Base-by-base conservation (phyloP, 64 coral and sea anemone genomes). In the Orbicella faveolata region DNA sequence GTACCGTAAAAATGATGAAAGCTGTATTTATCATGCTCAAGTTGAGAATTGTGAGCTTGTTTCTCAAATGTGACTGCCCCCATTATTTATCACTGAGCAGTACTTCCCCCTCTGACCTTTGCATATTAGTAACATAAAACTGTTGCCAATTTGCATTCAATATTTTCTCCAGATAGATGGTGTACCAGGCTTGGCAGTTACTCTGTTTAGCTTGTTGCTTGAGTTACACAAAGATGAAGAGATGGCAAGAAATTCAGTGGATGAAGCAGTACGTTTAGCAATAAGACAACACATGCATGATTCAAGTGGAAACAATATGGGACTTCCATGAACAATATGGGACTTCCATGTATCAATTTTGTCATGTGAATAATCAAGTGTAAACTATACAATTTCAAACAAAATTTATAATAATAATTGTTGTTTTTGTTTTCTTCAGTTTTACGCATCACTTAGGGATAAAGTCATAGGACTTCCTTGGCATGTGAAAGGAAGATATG, bases 401-500 rank as follows among this genome's bases (percentile, higher is more conserved):
- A n/a, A 25, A 25, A 23, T n/a, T 70, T 10, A 25, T n/a, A 70
- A 70, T 1, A 69, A n/a, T 1, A 2, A 70, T 2, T 21, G 0
- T 51, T 18, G 14, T 48, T 19, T 77, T 52, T 76, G 20, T 78
- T 48, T 44, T 78, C 4, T 78, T 21, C 19, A 83, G 80, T 35
- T 83, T 37, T 83, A 83, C 11, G 2, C 15, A 21, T 62, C 57
- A 83, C 36, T 83, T 8, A 83, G 0, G 1, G 6, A 41, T 4
- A 68, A 64, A 57, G 55, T 33, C 14, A 30, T 64, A 18, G 89
- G 73, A 63, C 39, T 90, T 44, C 77, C 89, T 12, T 90, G 89
- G 89, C 89, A 90, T 55, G 89, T 90, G 7, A 90, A 90, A 52
- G 36, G 63, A 59, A 90, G 70, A 83, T 90, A 90, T 83, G 89